phyloP scores from a whole-genome alignment of 2,888 invertebrate genomes.

The Blera fallax region DNA sequence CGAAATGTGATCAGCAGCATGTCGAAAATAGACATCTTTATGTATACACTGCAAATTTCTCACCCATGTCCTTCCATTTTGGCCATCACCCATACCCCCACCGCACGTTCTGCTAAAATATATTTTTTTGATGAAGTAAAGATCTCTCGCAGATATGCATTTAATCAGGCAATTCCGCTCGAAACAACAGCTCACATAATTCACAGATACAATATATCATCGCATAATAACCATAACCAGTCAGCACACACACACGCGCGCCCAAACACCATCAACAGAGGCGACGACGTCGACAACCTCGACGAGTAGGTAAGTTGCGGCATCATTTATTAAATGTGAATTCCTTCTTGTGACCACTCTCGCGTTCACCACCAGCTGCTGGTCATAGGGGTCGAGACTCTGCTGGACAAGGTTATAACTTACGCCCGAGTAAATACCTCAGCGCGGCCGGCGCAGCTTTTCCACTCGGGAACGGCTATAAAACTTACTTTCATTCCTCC shows the following conservation, averaged over 20 bases:
- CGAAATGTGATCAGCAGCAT: too few species aligned
- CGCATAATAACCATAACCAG: slow-evolving; percentile 52
- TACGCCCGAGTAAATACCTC: slow-evolving; percentile 58
- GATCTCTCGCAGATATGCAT: slow-evolving; percentile 25
- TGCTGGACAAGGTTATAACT: slow-evolving; percentile 65
- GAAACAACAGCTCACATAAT: slow-evolving; percentile 51
- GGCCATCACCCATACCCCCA: neutral
- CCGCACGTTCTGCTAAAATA: neutral
- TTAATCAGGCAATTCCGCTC: slow-evolving; percentile 46
- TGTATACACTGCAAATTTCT: too few species aligned
- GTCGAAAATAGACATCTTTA: too few species aligned
- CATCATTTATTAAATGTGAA: slow-evolving; percentile 66
- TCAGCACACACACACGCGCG: slow-evolving; percentile 23
- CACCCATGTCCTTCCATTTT: too few species aligned
- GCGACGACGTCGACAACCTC: slow-evolving; percentile 9
- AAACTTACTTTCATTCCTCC: slow-evolving; percentile 67
- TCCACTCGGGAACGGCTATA: slow-evolving; percentile 64
- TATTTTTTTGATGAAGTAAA: neutral
- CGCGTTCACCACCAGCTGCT: slow-evolving; percentile 32
- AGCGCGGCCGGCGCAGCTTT: slow-evolving; percentile 36
- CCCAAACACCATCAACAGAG: slow-evolving; percentile 53
- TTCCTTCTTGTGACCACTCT: slow-evolving; percentile 29
- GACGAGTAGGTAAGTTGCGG: slow-evolving; percentile 60
- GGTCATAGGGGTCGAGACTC: neutral
- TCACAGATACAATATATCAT: slow-evolving; percentile 51